These are phyloP conservation scores for Coccyzus lansbergi DNA, from an alignment of 2,797 vertebrate genomes.

Conservation along the genomic window DNA sequence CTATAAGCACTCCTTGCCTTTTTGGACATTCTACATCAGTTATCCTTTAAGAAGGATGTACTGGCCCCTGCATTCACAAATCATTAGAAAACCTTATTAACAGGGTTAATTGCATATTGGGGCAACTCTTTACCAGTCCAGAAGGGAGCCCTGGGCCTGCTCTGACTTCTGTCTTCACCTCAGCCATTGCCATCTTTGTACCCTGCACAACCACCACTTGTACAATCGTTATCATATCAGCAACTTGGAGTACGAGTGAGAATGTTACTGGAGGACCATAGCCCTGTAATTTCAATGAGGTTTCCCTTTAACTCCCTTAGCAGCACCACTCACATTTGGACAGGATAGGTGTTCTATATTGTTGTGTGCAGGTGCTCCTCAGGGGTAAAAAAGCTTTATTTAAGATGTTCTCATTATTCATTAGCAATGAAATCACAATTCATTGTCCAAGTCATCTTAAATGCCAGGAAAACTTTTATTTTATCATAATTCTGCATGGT, in stretches of 20 bases:
- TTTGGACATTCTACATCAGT: background rate
- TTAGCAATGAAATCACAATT: slow-evolving; percentile 11
- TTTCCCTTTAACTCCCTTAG: background rate
- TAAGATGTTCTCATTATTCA: slow-evolving; percentile 3
- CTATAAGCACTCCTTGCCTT: background rate
- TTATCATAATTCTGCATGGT: background rate
- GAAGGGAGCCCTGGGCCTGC: background rate
- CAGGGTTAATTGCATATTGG: background rate
- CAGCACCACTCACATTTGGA: background rate
- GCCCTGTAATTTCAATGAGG: background rate
- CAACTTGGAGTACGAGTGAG: background rate
- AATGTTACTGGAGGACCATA: background rate
- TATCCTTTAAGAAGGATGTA: background rate
- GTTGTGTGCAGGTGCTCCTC: background rate
- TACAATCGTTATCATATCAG: no score
- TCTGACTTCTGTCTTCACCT: background rate
- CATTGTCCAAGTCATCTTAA: background rate
- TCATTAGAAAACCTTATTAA: background rate
- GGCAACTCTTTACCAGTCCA: background rate
- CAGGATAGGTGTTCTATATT: background rate
- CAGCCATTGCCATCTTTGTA: background rate
- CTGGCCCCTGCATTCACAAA: background rate
- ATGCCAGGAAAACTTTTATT: background rate
- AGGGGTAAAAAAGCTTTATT: slow-evolving; percentile 12
- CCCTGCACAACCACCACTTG: background rate